Base-by-base conservation (phyloP, 2,888 invertebrate genomes). In the Dolomedes plantarius region DNA sequence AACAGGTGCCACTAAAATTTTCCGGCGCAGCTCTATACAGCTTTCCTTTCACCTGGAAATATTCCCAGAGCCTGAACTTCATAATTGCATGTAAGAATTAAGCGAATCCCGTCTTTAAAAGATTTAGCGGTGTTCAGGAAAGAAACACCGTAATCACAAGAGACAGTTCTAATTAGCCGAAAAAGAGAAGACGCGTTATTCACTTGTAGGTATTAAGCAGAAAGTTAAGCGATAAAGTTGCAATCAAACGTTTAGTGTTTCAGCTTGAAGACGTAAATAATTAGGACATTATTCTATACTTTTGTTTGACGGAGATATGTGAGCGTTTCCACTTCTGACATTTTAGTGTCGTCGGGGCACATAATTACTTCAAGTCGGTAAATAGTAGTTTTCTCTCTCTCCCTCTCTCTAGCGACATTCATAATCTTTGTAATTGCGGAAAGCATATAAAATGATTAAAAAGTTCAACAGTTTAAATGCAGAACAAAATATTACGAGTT, bases 1-100 rank as follows among this genome's bases (percentile, higher is more conserved):
- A 56, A 56, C 56, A 56, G 56, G 56, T 56, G 56, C 13, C 23
- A 56, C 23, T 56, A 56, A 56, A 56, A 56, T 56, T 56, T 56
- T 46, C 46, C 46, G 46, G 7, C 46, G 46, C n/a, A 46, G 7
- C 46, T 46, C 56, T 56, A 3, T 56, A 5, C 23, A 23, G 23
- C 23, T 11, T 23, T 56, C 23, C 11, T 56, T 23, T 56, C 56
- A 56, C 56, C 56, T 56, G 56, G 23, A 56, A 23, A 56, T 56
- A 56, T 56, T 56, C 56, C 56, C 56, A 56, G 23, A 23, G 56
- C 56, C 16, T 56, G 56, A 56, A 56, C 56, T 56, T 23, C 19
- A 56, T 56, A 56, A 56, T 56, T 56, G 23, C 56, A 56, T 56
- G 56, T 19, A 56, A 56, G 46, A 9, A 46, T 46, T 56, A 56